phyloP scores from a whole-genome alignment of 2,797 vertebrate species.

The Enteromius afrohamiltoni region DNA sequence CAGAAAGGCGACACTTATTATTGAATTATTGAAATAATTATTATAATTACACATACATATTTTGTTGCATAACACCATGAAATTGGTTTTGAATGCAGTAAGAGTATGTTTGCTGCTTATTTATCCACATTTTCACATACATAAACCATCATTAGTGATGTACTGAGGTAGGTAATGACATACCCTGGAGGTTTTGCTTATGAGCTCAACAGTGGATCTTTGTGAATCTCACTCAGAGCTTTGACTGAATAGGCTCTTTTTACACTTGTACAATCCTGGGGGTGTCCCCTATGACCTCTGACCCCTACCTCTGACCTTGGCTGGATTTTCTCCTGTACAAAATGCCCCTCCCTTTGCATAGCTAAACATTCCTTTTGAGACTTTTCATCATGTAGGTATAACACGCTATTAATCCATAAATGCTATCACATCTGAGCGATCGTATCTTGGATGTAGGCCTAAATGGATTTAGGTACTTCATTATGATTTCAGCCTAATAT shows the following conservation, averaged over 20 bases:
- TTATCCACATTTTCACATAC: neutral
- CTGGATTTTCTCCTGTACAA: constrained; percentile 74
- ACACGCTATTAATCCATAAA: constrained; percentile 36
- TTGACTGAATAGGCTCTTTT: constrained; percentile 81
- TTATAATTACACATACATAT: neutral
- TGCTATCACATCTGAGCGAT: constrained; percentile 32
- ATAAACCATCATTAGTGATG: neutral
- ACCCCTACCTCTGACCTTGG: constrained; percentile 80
- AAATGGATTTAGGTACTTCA: neutral
- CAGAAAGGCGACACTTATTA: neutral
- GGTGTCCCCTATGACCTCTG: constrained; percentile 75
- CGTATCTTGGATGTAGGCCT: neutral
- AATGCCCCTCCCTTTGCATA: constrained; percentile 67
- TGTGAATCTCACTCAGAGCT: constrained; percentile 77
- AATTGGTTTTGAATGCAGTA: neutral
- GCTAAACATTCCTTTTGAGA: constrained; percentile 43
- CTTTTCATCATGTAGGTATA: constrained; percentile 35
- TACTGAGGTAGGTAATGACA: constrained; percentile 17
- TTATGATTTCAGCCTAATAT: neutral
- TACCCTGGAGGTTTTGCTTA: constrained; percentile 27
- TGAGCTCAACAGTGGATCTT: constrained; percentile 76
- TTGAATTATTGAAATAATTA: neutral
- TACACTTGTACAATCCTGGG: constrained; percentile 82
- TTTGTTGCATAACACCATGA: neutral
- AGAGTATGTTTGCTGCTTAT: neutral